Conservation (phyloP, 2,888 invertebrate genomes). For the Apantesis nais region DNA sequence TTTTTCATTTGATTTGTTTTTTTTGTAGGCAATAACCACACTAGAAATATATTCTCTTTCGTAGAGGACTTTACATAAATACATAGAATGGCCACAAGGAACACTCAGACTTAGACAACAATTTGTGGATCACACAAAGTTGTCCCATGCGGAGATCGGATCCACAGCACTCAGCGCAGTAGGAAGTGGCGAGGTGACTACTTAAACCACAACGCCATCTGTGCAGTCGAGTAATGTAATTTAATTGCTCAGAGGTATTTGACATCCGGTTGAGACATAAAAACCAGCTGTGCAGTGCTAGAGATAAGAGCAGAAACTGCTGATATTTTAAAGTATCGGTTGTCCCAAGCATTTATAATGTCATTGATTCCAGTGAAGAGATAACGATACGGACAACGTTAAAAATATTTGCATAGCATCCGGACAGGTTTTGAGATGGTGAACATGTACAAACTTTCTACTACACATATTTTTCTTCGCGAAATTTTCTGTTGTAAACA, state of each 20-base stretch:
- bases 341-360: neutral
- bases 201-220: too few species aligned
- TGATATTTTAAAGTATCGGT: neutral
- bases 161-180: too few species aligned
- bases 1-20: too few species aligned
- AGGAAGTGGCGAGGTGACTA: too few species aligned
- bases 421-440: slow-evolving; percentile 4
- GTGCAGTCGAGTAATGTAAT: neutral
- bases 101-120: too few species aligned
- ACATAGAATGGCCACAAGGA: too few species aligned
- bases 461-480: slow-evolving; percentile 8
- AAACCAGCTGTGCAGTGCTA: neutral
- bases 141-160: too few species aligned
- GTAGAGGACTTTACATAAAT: too few species aligned
- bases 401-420: neutral
- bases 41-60: too few species aligned
- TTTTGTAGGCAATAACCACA: too few species aligned
- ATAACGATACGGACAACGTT: neutral
- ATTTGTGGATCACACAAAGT: too few species aligned
- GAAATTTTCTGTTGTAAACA: slow-evolving; percentile 29
- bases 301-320: neutral
- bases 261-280: neutral
- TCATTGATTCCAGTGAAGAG: neutral
- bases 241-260: neutral
- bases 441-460: slow-evolving; percentile 18